These are phyloP conservation scores for Probaryconus sp. DNA, from an alignment of 1,140 invertebrate species.

Conservation along the genomic window DNA sequence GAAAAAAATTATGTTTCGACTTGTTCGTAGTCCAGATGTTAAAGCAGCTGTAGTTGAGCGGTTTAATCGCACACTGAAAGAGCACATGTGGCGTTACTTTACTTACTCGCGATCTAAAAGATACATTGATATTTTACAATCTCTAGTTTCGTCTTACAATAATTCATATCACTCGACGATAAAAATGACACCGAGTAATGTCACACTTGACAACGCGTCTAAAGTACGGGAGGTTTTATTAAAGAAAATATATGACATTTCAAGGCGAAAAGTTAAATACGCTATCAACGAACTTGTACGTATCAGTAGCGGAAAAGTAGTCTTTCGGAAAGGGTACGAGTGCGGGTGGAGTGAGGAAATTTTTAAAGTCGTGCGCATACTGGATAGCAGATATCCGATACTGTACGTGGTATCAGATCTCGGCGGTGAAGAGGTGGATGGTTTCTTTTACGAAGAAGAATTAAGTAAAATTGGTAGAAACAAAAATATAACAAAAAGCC, in stretches of 20 bases:
- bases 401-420: not conserved
- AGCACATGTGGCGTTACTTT: too few species aligned
- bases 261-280: conserved; percentile 5
- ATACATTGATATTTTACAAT: too few species aligned
- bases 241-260: not conserved
- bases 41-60: too few species aligned
- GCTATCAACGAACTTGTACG: conserved; percentile 7
- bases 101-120: too few species aligned
- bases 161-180: not conserved
- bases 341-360: conserved; percentile 3
- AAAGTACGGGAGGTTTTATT: not conserved
- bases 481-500: not conserved
- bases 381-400: not conserved
- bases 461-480: not conserved
- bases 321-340: conserved; percentile 36
- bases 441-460: not conserved
- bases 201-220: not conserved
- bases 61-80: too few species aligned
- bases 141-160: not conserved
- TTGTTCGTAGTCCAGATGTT: too few species aligned
- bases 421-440: not conserved
- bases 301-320: conserved; percentile 15
- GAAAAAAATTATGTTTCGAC: too few species aligned
- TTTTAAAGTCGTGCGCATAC: not conserved
- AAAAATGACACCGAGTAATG: not conserved